Conservation (phyloP, 1,140 invertebrate species). For the Tetragnatha versicolor region DNA sequence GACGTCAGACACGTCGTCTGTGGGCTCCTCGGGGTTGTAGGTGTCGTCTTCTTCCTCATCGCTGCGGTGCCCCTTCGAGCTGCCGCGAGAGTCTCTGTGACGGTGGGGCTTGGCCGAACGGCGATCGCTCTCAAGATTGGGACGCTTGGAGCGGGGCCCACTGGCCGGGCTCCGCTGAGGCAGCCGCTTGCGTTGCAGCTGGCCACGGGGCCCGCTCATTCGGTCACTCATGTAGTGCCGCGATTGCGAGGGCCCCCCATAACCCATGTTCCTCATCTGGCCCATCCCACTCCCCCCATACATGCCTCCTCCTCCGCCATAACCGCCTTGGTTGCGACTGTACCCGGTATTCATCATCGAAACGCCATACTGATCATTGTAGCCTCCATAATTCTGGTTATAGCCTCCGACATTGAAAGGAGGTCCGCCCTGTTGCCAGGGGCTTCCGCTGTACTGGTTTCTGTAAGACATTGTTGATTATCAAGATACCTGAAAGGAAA, state of each 20-base stretch:
- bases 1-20: slow-evolving; percentile 49
- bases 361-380: slow-evolving; percentile 36
- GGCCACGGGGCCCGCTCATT: slow-evolving; percentile 45
- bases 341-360: slow-evolving; percentile 50
- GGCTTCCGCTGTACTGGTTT: slow-evolving; percentile 53
- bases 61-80: slow-evolving; percentile 23
- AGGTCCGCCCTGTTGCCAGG: slow-evolving; percentile 51
- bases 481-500: not conserved
- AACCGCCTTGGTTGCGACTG: slow-evolving; percentile 40
- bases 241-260: slow-evolving; percentile 40
- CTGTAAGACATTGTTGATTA: slow-evolving; percentile 40
- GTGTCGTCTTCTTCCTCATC: slow-evolving; percentile 56
- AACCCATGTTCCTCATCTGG: slow-evolving; percentile 45
- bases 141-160: slow-evolving; percentile 39
- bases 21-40: slow-evolving; percentile 51
- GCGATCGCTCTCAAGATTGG: slow-evolving; percentile 38
- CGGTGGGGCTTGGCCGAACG: slow-evolving; percentile 3
- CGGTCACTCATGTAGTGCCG: slow-evolving; percentile 51
- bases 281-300: slow-evolving; percentile 49
- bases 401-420: slow-evolving; percentile 51
- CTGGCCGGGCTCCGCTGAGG: slow-evolving; percentile 36
- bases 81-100: slow-evolving; percentile 26
- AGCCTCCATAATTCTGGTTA: slow-evolving; percentile 31
- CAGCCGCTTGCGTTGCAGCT: slow-evolving; percentile 29
- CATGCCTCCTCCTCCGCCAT: slow-evolving; percentile 28